Conservation (phyloP, 2,113 vertebrate genomes). For the Archilochus colubris region DNA sequence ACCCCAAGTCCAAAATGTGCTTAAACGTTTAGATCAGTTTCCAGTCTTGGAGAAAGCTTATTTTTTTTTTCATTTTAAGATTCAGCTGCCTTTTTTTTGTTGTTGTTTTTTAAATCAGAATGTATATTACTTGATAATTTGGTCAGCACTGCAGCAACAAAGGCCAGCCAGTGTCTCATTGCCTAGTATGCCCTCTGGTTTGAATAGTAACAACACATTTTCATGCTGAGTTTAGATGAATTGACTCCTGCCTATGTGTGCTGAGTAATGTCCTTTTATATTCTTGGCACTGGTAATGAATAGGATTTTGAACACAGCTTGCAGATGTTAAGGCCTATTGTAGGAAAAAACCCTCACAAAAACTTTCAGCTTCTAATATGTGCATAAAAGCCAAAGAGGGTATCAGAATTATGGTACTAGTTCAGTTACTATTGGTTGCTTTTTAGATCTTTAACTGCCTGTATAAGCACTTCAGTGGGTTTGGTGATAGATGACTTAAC, state of each 20-base stretch:
- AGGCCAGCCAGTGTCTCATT: constrained; percentile 28
- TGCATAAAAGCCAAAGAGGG: constrained; percentile 28
- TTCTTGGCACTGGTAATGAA: constrained; percentile 62
- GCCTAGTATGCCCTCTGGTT: constrained; percentile 61
- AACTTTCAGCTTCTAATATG: constrained; percentile 51
- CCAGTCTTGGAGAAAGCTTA: not conserved
- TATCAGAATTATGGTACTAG: constrained; percentile 11
- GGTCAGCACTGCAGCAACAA: not conserved
- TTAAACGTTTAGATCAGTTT: not conserved
- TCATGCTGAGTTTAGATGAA: constrained; percentile 68
- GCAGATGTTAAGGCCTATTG: constrained; percentile 56
- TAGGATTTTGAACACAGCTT: constrained; percentile 59
- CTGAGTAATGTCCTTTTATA: constrained; percentile 63
- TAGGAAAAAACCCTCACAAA: constrained; percentile 31
- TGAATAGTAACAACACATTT: constrained; percentile 63
- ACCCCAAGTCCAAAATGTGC: not conserved
- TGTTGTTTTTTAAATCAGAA: not conserved
- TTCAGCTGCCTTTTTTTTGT: not conserved
- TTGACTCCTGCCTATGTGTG: constrained; percentile 60
- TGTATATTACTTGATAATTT: constrained; percentile 38
- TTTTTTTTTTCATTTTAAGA: not conserved
- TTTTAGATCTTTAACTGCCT: constrained; percentile 26
- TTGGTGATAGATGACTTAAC: not conserved
- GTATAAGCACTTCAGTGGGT: not conserved
- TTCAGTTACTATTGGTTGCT: not conserved